Percentiles rank a stretch among this genome's conserved stretches.
These are phyloP conservation scores for Ophion slaviceki DNA, from an alignment of 2,888 invertebrate species.

Conservation along the genomic window DNA sequence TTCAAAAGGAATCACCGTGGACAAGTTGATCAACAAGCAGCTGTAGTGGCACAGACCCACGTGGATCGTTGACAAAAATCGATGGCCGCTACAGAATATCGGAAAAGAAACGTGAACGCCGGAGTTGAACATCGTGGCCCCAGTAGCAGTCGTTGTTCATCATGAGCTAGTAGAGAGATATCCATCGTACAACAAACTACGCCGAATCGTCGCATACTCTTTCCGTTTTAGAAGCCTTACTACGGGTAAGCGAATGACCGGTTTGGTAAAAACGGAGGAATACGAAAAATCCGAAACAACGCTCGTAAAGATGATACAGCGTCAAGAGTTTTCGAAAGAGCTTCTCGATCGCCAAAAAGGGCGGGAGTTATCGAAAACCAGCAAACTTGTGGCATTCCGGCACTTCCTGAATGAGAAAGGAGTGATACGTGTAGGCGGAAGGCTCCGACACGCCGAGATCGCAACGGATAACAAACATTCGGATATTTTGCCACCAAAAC, in stretches of 20 bases:
- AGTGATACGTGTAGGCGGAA: slow-evolving; percentile 53
- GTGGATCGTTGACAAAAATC: slow-evolving; percentile 45
- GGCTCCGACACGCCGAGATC: slow-evolving; percentile 43
- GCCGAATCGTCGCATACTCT: slow-evolving; percentile 47
- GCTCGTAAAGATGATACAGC: slow-evolving; percentile 45
- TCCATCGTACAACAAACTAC: slow-evolving; percentile 12
- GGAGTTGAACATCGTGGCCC: neutral
- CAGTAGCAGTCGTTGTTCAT: slow-evolving; percentile 21
- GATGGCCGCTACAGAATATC: slow-evolving; percentile 14
- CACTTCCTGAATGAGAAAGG: slow-evolving; percentile 45
- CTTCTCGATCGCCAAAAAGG: neutral
- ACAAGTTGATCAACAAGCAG: neutral
- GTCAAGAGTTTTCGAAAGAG: slow-evolving; percentile 36
- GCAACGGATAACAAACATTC: slow-evolving; percentile 40
- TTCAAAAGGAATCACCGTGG: slow-evolving; percentile 41
- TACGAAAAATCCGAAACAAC: slow-evolving; percentile 32
- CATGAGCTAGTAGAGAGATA: slow-evolving; percentile 9
- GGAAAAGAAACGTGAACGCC: slow-evolving; percentile 3
- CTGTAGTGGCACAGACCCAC: slow-evolving; percentile 61
- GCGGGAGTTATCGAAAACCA: slow-evolving; percentile 18
- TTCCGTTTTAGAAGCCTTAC: slow-evolving; percentile 30
- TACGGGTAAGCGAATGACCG: neutral
- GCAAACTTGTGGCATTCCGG: slow-evolving; percentile 34
- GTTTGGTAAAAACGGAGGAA: slow-evolving; percentile 33
- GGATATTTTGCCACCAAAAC: slow-evolving; percentile 38